Evolutionary conservation across 2,888 invertebrate genomes (phyloP).

Genomic region (Arrhopalites spinosus): DNA sequence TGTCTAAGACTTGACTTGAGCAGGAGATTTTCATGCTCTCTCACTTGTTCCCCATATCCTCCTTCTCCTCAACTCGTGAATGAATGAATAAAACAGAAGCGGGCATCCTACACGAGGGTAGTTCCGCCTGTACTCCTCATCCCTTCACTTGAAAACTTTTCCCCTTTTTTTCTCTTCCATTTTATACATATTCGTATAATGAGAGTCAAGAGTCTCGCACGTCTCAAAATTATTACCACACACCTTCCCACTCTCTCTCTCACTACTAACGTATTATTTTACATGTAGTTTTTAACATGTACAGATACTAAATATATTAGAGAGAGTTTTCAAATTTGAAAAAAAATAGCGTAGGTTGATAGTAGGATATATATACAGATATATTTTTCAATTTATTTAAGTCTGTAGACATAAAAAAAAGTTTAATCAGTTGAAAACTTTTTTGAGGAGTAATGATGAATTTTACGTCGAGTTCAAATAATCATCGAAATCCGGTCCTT

Average conservation of each 20-base stretch:
- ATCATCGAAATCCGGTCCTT: constrained; percentile 20
- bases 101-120: constrained; percentile 36
- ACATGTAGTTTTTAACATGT: not conserved
- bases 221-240: no score
- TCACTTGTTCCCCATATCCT: not conserved
- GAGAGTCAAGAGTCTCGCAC: not conserved
- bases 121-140: constrained; percentile 26
- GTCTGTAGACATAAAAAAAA: not conserved
- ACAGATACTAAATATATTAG: not conserved
- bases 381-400: not conserved
- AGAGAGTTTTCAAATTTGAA: not conserved
- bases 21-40: not conserved
- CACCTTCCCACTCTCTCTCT: not conserved
- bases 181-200: not conserved
- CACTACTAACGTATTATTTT: not conserved
- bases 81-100: constrained; percentile 36
- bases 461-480: constrained; percentile 19
- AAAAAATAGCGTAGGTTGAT: no score
- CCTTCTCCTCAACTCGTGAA: constrained; percentile 9
- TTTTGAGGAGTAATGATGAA: not conserved
- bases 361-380: no score
- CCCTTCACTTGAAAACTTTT: not conserved
- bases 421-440: not conserved
- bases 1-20: not conserved
- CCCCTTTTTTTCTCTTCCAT: not conserved